A percentile compares a stretch with the other conserved stretches of the same genome.
Evolutionary conservation across 1,140 invertebrate genomes (phyloP).

Genomic region (Caenorhabditis inopinata): DNA sequence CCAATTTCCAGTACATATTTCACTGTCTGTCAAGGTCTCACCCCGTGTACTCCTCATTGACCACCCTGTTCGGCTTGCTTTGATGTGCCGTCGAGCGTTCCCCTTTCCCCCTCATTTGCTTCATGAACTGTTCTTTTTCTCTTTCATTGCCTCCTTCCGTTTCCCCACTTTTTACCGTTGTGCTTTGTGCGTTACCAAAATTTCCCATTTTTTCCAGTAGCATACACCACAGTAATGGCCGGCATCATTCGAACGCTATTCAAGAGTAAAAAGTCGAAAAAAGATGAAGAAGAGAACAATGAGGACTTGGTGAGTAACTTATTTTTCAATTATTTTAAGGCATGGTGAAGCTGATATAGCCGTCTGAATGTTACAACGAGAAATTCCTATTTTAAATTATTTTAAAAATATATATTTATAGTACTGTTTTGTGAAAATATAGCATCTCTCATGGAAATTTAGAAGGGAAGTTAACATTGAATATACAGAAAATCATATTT

Average conservation of each 20-base stretch:
- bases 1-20: not conserved
- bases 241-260: conserved; percentile 1
- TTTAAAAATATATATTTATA: too few species aligned
- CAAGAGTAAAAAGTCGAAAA: conserved; percentile 13
- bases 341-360: too few species aligned
- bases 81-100: not conserved
- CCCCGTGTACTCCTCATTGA: not conserved
- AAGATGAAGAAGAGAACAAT: not conserved
- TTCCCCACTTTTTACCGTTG: too few species aligned
- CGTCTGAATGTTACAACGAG: too few species aligned
- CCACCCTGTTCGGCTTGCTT: conserved; percentile 25
- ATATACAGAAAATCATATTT: too few species aligned
- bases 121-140: conserved; percentile 20
- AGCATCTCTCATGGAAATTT: too few species aligned
- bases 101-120: conserved; percentile 24
- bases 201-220: not conserved
- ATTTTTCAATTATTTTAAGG: too few species aligned
- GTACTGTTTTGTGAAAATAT: too few species aligned
- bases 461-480: too few species aligned
- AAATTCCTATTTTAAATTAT: too few species aligned
- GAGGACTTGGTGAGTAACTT: conserved; percentile 5
- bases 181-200: not conserved
- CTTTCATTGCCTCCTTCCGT: not conserved
- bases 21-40: not conserved
- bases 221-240: not conserved